phyloP scores from a whole-genome alignment of 37 sponge, comb jelly and placozoan species.

The Amphimedon queenslandica region DNA sequence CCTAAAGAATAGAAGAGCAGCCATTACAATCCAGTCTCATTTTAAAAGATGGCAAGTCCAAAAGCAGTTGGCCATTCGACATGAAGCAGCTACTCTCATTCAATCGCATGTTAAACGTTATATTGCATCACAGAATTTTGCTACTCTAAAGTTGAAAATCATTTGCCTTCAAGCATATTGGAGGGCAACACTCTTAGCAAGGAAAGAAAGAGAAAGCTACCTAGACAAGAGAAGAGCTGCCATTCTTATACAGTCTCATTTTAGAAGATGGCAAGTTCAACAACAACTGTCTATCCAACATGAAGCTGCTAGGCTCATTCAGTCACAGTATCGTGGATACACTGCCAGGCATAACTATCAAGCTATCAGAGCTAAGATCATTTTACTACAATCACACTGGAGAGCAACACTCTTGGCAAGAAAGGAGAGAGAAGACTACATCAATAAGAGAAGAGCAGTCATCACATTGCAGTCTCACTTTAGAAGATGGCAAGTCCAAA shows the following conservation, averaged over 20 bases:
- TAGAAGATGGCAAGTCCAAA: not conserved
- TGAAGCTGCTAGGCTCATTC: conserved; percentile 17
- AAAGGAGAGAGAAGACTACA: not conserved
- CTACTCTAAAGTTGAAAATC: not conserved
- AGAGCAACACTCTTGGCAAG: not conserved
- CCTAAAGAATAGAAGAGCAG: conserved; percentile 4
- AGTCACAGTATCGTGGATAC: conserved; percentile 22
- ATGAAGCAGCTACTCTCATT: conserved; percentile 16
- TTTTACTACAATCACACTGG: not conserved
- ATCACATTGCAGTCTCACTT: not conserved
- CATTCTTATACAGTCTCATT: conserved; percentile 16
- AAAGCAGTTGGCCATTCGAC: not conserved
- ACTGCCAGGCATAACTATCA: not conserved
- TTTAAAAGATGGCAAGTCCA: conserved; percentile 7
- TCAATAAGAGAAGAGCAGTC: conserved; percentile 11
- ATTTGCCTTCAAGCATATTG: conserved; percentile 18
- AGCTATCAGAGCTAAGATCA: not conserved
- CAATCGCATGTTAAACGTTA: not conserved
- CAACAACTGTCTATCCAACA: not conserved
- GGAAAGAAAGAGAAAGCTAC: conserved; percentile 11
- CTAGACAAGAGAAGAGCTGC: conserved; percentile 9
- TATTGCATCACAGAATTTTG: conserved; percentile 3
- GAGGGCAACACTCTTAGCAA: conserved; percentile 6
- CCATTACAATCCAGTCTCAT: conserved; percentile 17
- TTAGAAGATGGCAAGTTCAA: conserved; percentile 4